phyloP scores from a whole-genome alignment of 2,888 invertebrate genomes.

The Plemyria rubiginata region DNA sequence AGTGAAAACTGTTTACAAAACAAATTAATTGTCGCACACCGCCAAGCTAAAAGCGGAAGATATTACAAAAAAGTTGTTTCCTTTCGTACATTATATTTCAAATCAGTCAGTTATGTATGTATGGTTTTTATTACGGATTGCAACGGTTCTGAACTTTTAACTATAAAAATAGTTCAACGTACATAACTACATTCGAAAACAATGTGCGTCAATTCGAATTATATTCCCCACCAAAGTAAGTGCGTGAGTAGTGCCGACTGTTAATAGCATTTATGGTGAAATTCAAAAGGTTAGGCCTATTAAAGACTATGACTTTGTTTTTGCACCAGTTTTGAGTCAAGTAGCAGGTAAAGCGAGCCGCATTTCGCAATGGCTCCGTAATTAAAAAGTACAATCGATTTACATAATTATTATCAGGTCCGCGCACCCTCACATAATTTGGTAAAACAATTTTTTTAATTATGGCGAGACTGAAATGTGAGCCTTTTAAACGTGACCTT shows the following conservation, averaged over 20 bases:
- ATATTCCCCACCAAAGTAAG: constrained; percentile 26
- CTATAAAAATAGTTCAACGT: not conserved
- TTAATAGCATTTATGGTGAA: constrained; percentile 71
- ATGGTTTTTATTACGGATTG: not conserved
- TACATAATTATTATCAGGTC: constrained; percentile 47
- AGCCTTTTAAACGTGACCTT: constrained; percentile 39
- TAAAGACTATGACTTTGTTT: constrained; percentile 56
- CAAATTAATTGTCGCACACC: not conserved
- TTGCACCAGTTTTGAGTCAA: constrained; percentile 52
- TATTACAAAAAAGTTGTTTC: not conserved
- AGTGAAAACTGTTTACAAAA: not conserved
- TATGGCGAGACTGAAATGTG: constrained; percentile 32
- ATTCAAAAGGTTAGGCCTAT: constrained; percentile 74
- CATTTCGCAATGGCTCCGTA: constrained; percentile 51
- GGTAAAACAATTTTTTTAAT: constrained; percentile 27
- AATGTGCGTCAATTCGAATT: constrained; percentile 28
- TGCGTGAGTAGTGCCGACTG: constrained; percentile 53
- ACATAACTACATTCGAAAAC: constrained; percentile 5
- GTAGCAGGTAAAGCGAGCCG: constrained; percentile 54
- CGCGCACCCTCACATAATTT: constrained; percentile 32
- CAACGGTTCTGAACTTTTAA: constrained; percentile 4
- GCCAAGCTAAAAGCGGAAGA: not conserved
- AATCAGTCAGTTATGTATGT: not conserved
- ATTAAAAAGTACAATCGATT: constrained; percentile 46
- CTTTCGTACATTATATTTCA: not conserved